Percentiles rank a stretch among this genome's conserved stretches.
These are phyloP conservation scores for Drosophila aff. DNA, from an alignment of 1,140 invertebrate genomes.

Conservation along the genomic window DNA sequence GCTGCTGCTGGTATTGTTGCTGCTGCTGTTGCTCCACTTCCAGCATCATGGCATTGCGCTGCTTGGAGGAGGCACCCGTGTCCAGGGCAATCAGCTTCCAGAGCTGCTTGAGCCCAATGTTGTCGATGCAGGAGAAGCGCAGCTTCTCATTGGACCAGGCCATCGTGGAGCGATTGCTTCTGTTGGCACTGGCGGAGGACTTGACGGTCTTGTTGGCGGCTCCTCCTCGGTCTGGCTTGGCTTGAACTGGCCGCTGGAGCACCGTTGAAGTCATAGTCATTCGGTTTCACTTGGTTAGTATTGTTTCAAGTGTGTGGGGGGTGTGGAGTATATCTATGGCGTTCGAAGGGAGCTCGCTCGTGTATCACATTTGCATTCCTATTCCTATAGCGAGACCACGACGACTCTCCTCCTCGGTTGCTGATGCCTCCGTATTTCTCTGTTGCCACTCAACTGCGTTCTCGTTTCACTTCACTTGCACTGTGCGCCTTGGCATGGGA, in stretches of 20 bases:
- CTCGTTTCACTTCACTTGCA: constrained; percentile 58
- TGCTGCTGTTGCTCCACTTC: constrained; percentile 54
- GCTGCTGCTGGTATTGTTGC: constrained; percentile 33
- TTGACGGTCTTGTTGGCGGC: constrained; percentile 29
- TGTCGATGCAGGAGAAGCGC: constrained; percentile 83
- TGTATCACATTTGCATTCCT: constrained; percentile 67
- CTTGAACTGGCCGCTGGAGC: constrained; percentile 71
- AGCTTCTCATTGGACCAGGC: constrained; percentile 84
- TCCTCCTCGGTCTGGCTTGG: constrained; percentile 36
- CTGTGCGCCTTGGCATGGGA: constrained; percentile 51
- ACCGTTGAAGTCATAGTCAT: constrained; percentile 84
- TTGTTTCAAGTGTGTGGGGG: constrained; percentile 14
- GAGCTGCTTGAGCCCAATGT: constrained; percentile 80
- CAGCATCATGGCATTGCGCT: constrained; percentile 36
- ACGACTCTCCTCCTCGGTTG: constrained; percentile 13
- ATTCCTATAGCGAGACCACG: constrained; percentile 17
- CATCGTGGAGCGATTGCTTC: constrained; percentile 62
- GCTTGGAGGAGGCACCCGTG: constrained; percentile 54
- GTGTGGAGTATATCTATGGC: constrained; percentile 8
- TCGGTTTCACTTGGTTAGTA: constrained; percentile 41
- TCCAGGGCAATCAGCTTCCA: constrained; percentile 84
- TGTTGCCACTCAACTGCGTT: constrained; percentile 56
- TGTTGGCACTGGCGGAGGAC: constrained; percentile 17
- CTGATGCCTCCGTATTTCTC: constrained; percentile 7
- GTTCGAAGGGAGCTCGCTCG: constrained; percentile 25